phyloP scores from a whole-genome alignment of 2,797 vertebrate species.

The Chaenodraco wilsoni region DNA sequence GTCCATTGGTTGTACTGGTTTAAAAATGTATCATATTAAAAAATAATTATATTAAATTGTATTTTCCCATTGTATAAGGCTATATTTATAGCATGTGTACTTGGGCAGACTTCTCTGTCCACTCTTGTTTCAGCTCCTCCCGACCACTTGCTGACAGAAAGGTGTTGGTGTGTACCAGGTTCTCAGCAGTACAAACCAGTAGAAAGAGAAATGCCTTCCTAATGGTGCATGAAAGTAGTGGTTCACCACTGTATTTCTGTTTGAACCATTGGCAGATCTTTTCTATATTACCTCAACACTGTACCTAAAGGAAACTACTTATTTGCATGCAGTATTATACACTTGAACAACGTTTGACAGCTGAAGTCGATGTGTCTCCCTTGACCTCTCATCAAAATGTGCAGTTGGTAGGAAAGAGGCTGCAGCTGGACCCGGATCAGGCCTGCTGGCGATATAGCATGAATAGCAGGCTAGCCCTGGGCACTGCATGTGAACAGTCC shows the following conservation, averaged over 20 bases:
- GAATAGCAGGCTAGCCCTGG: slow-evolving; percentile 68
- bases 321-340: slow-evolving; percentile 27
- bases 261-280: slow-evolving; percentile 61
- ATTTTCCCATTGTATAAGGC: slow-evolving; percentile 30
- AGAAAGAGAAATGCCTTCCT: slow-evolving; percentile 71
- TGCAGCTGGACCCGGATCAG: slow-evolving; percentile 71
- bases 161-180: slow-evolving; percentile 45
- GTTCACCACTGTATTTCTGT: slow-evolving; percentile 72
- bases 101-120: slow-evolving; percentile 18
- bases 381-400: slow-evolving; percentile 47
- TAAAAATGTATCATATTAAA: slow-evolving; percentile 18
- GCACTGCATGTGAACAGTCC: slow-evolving; percentile 53
- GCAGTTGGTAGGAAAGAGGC: slow-evolving; percentile 52
- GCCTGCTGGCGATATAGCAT: slow-evolving; percentile 62
- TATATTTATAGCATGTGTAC: slow-evolving; percentile 19
- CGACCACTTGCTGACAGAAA: slow-evolving; percentile 47
- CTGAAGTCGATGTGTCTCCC: slow-evolving; percentile 32
- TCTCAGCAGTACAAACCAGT: slow-evolving; percentile 61
- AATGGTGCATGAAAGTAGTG: slow-evolving; percentile 73
- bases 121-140: slow-evolving; percentile 29
- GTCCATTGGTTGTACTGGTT: neutral
- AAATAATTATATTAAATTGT: slow-evolving; percentile 3
- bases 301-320: slow-evolving; percentile 42
- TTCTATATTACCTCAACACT: slow-evolving; percentile 67
- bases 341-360: neutral